Base-by-base conservation (phyloP, 37 sponge, comb jelly and placozoan species). In the Eunapius fragilis region DNA sequence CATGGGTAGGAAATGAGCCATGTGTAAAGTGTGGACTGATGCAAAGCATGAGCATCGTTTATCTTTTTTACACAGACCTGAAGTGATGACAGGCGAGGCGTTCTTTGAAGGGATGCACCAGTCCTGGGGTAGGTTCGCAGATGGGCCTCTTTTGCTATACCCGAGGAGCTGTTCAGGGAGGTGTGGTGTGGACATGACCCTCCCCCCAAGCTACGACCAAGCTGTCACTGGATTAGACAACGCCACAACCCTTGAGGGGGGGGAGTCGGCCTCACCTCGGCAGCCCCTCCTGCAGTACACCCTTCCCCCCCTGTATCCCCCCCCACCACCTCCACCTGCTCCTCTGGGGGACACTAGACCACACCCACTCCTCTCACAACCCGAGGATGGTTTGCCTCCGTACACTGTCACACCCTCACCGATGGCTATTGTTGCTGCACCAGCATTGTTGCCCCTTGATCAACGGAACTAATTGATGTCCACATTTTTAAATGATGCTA, bases 161-260 rank as follows among this genome's bases (percentile, higher is more conserved):
- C 9, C 24, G 0, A 11, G 2, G 34, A 24, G 11, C 11, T 2
- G 11, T 35, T 24, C 35, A 0, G 26, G 78, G 14, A 58, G 58
- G 33, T 80, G 90, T 35, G 67, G 76, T 19, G 12, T 48, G 30
- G 86, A 90, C 67, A 82, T 86, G 30, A 90, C 81, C 76, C 75
- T 90, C 31, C 90, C 90, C 30, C 90, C 90, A 19, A 50, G 86
- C 25, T 90, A 90, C 41, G 82, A 90, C 13, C 77, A 81, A 31
- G 90, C 90, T 2, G 67, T 90, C 31, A 85, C 90, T 0, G 90
- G 90, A 4, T 68, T 34, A 30, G 90, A 90, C 30, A 35, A 67
- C 17, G 85, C 90, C 2, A 86, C 85, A 22, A 85, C 75, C 23
- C 85, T 90, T 0, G 76, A 90, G 12, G 82, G 85, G 10, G 38